A percentile compares a stretch with the other conserved stretches of the same genome.
phyloP scores from a whole-genome alignment of 2,888 invertebrate species.

The Embidobia sp. region DNA sequence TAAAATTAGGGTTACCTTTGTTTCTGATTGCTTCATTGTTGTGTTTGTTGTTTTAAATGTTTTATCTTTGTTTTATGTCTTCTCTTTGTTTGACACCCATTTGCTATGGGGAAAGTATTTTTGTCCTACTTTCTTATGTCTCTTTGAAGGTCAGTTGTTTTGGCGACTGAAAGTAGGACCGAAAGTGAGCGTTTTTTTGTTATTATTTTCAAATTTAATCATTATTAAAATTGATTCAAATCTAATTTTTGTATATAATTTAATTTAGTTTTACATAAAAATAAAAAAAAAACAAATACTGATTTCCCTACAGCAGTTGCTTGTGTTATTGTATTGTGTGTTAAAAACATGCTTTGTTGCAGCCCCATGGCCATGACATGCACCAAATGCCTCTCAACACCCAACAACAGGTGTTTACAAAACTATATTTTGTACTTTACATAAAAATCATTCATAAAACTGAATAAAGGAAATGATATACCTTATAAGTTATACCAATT shows the following conservation, averaged over 20 bases:
- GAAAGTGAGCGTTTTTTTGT: background rate
- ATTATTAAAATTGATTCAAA: too few species aligned
- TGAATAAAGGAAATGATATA: too few species aligned
- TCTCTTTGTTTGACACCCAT: background rate
- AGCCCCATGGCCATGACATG: conserved; percentile 60
- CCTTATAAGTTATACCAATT: too few species aligned
- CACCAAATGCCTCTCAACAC: conserved; percentile 47
- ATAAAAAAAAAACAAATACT: too few species aligned
- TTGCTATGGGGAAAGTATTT: conserved; percentile 6
- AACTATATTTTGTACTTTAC: too few species aligned
- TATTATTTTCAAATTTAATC: background rate
- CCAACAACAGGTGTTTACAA: conserved; percentile 48
- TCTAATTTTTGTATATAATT: background rate
- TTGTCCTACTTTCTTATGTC: conserved; percentile 7
- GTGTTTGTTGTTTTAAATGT: conserved; percentile 10
- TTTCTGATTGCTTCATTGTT: too few species aligned
- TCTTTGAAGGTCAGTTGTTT: background rate
- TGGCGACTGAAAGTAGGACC: conserved; percentile 5
- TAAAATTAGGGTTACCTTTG: too few species aligned
- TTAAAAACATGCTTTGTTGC: conserved; percentile 14
- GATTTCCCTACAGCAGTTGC: background rate
- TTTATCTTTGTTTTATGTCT: background rate
- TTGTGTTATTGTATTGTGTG: background rate
- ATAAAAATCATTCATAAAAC: too few species aligned
- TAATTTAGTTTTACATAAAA: background rate